phyloP scores from a whole-genome alignment of 1,140 invertebrate genomes.

The Sycophaga agraensis region DNA sequence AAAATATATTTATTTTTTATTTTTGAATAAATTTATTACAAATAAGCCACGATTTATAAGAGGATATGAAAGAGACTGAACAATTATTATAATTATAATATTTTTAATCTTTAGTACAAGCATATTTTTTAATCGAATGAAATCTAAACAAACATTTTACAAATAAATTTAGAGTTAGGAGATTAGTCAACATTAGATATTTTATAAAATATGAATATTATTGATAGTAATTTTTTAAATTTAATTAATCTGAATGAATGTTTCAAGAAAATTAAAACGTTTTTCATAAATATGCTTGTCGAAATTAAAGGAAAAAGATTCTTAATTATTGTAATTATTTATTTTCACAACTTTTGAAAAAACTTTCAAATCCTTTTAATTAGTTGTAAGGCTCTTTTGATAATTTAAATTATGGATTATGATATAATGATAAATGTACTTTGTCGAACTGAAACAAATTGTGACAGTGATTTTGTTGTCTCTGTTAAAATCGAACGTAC shows the following conservation, averaged over 20 bases:
- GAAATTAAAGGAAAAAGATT: too few relatives aligned
- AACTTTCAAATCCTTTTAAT: slow-evolving; percentile 7
- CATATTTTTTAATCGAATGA: too few relatives aligned
- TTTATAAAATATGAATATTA: too few relatives aligned
- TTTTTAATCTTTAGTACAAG: too few relatives aligned
- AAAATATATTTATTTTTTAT: slow-evolving; percentile 8
- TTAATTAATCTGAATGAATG: too few relatives aligned
- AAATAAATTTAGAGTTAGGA: too few relatives aligned
- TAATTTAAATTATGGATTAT: background rate
- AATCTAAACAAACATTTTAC: too few relatives aligned
- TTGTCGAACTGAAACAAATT: background rate
- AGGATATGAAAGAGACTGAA: background rate
- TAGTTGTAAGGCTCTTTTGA: background rate
- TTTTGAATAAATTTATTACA: background rate
- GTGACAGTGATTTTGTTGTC: slow-evolving; percentile 5
- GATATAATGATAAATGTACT: slow-evolving; percentile 1
- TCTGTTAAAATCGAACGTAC: background rate
- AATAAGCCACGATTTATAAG: background rate
- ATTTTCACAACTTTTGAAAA: background rate
- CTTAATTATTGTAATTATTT: too few relatives aligned
- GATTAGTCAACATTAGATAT: too few relatives aligned
- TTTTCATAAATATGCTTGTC: too few relatives aligned
- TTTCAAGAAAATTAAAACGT: too few relatives aligned
- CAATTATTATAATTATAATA: background rate
- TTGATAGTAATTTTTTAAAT: too few relatives aligned